Percentiles rank a stretch among this genome's conserved stretches.
phyloP scores from a whole-genome alignment of 2,888 invertebrate genomes.

The Scrobipalpa atriplicella region DNA sequence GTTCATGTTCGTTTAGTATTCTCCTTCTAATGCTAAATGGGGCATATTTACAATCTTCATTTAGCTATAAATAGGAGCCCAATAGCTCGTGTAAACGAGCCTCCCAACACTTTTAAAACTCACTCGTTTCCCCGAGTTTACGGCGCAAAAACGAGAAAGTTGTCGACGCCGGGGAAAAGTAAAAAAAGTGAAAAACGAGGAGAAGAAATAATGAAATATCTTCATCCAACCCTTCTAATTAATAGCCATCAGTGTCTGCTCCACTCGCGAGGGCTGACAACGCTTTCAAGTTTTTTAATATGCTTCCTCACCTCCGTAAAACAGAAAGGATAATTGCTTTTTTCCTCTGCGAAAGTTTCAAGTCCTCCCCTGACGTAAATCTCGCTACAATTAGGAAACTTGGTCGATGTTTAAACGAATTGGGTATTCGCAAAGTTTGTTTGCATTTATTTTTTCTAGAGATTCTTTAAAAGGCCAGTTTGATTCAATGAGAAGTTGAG shows the following conservation, averaged over 20 bases:
- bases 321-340: conserved; percentile 79
- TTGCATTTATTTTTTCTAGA: conserved; percentile 18
- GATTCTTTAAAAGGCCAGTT: conserved; percentile 22
- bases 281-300: conserved; percentile 81
- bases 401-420: conserved; percentile 50
- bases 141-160: conserved; percentile 38
- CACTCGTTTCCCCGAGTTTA: conserved; percentile 25
- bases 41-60: neutral
- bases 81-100: conserved; percentile 15
- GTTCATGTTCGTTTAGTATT: neutral
- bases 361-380: conserved; percentile 59
- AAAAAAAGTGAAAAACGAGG: conserved; percentile 48
- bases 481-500: conserved; percentile 17
- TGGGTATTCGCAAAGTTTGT: conserved; percentile 43
- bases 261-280: conserved; percentile 66
- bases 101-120: conserved; percentile 18
- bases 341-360: conserved; percentile 65
- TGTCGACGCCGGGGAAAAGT: conserved; percentile 38
- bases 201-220: conserved; percentile 78
- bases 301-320: conserved; percentile 79
- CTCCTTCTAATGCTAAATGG: neutral
- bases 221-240: conserved; percentile 81
- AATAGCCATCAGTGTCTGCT: conserved; percentile 81
- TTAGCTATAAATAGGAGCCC: conserved; percentile 2
- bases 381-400: conserved; percentile 69